These are phyloP conservation scores for Hemichromis elongatus DNA, from an alignment of 2,113 vertebrate species.

Conservation along the genomic window DNA sequence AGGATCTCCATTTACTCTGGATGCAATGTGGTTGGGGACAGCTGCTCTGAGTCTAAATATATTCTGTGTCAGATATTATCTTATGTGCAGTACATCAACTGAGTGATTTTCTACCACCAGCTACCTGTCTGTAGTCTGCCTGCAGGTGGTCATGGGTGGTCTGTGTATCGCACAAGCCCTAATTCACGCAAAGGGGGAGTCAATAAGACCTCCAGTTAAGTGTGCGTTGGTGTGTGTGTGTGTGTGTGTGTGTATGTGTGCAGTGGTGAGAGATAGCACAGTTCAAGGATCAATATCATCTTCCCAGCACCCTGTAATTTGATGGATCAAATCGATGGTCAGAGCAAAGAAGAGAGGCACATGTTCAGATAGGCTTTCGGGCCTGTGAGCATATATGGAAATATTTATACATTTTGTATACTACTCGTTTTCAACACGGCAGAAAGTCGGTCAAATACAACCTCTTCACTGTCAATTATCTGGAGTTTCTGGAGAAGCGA, in stretches of 20 bases:
- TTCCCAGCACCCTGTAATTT: conserved; percentile 70
- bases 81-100: neutral
- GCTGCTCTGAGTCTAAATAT: neutral
- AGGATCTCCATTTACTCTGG: neutral
- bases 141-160: conserved; percentile 7
- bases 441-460: neutral
- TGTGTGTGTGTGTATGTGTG: neutral
- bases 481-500: neutral
- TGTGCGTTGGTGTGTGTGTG: conserved; percentile 10
- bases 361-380: neutral
- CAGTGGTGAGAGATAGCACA: conserved; percentile 30
- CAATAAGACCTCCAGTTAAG: conserved; percentile 28
- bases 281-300: conserved; percentile 65
- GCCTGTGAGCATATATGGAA: neutral
- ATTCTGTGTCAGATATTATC: neutral
- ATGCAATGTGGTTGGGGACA: neutral
- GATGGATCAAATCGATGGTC: conserved; percentile 63
- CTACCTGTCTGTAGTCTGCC: neutral
- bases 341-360: conserved; percentile 33
- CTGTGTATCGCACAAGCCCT: conserved; percentile 11
- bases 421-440: neutral
- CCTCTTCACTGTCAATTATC: neutral
- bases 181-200: neutral
- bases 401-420: neutral
- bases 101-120: neutral